phyloP scores from a whole-genome alignment of 2,888 invertebrate species.

The Odontothrips loti region DNA sequence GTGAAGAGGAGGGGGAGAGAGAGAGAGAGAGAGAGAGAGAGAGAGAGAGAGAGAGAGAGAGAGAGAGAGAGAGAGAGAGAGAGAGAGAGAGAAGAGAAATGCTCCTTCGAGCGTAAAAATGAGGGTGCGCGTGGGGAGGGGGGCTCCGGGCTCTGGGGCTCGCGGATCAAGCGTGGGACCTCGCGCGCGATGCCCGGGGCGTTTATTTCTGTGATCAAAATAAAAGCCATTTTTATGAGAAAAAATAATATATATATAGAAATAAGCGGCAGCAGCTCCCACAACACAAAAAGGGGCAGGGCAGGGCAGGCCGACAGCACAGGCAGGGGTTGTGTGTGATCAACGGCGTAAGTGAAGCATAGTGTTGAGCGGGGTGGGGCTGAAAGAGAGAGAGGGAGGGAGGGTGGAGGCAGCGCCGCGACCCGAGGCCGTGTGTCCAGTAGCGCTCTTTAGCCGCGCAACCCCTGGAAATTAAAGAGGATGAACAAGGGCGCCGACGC shows the following conservation, averaged over 20 bases:
- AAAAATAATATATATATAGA: background rate
- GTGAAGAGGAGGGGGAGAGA: background rate
- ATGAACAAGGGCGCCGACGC: too few relatives aligned
- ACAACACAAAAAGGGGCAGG: background rate
- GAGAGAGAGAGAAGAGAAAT: background rate
- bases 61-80: too few relatives aligned
- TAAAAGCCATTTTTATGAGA: background rate
- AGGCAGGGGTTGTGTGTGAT: background rate
- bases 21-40: background rate
- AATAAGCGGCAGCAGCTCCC: background rate
- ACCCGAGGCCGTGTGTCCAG: too few relatives aligned
- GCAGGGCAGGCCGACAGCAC: background rate
- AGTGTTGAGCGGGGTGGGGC: conserved; percentile 5
- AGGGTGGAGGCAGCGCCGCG: background rate
- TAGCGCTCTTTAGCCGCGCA: too few relatives aligned
- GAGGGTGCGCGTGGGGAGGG: background rate
- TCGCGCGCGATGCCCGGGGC: background rate
- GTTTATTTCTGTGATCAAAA: background rate
- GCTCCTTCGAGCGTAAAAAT: background rate
- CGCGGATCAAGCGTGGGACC: background rate
- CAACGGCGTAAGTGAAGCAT: conserved; percentile 19
- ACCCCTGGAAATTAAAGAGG: too few relatives aligned
- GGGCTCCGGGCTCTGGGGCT: background rate
- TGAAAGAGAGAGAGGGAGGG: too few relatives aligned
- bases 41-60: too few relatives aligned